A percentile compares a stretch with the other conserved stretches of the same genome.
Conservation (phyloP, 1,140 invertebrate genomes). For the Aphis gossypii region DNA sequence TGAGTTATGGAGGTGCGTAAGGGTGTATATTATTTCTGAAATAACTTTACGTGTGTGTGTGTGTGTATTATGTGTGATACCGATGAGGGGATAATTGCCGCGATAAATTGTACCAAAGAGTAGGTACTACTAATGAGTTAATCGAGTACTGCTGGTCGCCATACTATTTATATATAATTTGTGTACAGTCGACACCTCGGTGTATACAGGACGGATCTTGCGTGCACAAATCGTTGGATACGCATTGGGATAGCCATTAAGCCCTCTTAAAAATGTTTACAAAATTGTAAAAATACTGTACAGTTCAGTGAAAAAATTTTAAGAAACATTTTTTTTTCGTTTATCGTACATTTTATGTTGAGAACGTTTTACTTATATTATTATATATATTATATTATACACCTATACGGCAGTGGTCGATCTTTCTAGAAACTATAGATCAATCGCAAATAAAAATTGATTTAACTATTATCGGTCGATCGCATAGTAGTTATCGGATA, state of each 20-base stretch:
- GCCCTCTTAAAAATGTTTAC: no score
- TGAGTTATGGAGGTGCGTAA: not conserved
- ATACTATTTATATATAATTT: not conserved
- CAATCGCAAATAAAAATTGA: no score
- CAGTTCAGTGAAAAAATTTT: no score
- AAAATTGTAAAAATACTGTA: no score
- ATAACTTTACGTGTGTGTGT: not conserved
- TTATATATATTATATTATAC: no score
- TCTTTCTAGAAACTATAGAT: no score
- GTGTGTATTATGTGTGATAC: not conserved
- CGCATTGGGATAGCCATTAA: not conserved
- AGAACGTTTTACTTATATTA: no score
- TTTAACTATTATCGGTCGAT: no score
- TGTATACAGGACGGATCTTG: not conserved
- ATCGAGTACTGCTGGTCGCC: not conserved
- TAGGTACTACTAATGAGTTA: conserved; percentile 34
- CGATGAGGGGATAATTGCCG: conserved; percentile 26
- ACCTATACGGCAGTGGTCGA: no score
- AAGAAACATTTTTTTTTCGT: no score
- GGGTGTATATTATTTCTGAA: not conserved
- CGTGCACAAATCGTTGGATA: conserved; percentile 12
- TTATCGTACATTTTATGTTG: no score
- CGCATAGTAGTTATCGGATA: no score
- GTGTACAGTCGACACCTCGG: not conserved
- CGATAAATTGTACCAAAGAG: conserved; percentile 37